Conservation (phyloP, 2,888 invertebrate species). For the Archaeoteleia sp. region DNA sequence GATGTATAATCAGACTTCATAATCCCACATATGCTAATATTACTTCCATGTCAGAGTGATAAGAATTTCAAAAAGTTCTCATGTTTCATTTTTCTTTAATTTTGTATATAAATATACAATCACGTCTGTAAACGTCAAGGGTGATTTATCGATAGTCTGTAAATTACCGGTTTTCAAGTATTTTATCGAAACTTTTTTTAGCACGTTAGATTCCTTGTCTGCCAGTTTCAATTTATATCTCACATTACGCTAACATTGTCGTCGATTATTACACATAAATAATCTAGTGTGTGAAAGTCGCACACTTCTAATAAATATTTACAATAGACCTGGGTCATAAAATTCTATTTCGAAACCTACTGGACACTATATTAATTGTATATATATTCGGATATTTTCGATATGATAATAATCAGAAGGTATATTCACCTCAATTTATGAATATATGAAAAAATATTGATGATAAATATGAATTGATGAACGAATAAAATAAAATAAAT, state of each 20-base stretch:
- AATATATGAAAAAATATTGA: too few relatives aligned
- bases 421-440: too few relatives aligned
- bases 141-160: constrained; percentile 34
- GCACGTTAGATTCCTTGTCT: constrained; percentile 30
- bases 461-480: too few relatives aligned
- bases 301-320: not conserved
- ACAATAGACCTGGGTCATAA: not conserved
- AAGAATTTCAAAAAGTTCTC: constrained; percentile 35
- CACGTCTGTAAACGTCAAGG: constrained; percentile 24
- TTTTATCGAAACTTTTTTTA: constrained; percentile 33
- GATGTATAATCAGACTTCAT: constrained; percentile 7
- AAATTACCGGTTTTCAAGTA: constrained; percentile 32
- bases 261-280: constrained; percentile 30
- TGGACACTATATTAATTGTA: too few relatives aligned
- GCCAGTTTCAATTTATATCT: constrained; percentile 34
- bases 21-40: constrained; percentile 18
- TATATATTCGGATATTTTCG: too few relatives aligned
- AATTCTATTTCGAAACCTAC: too few relatives aligned
- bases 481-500: too few relatives aligned
- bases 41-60: constrained; percentile 26
- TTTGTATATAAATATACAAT: constrained; percentile 18
- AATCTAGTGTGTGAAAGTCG: not conserved
- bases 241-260: constrained; percentile 24
- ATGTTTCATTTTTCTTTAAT: constrained; percentile 32
- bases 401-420: too few relatives aligned